Evolutionary conservation across 2,797 vertebrate species (phyloP).

Genomic region (Sebastolobus altivelis): DNA sequence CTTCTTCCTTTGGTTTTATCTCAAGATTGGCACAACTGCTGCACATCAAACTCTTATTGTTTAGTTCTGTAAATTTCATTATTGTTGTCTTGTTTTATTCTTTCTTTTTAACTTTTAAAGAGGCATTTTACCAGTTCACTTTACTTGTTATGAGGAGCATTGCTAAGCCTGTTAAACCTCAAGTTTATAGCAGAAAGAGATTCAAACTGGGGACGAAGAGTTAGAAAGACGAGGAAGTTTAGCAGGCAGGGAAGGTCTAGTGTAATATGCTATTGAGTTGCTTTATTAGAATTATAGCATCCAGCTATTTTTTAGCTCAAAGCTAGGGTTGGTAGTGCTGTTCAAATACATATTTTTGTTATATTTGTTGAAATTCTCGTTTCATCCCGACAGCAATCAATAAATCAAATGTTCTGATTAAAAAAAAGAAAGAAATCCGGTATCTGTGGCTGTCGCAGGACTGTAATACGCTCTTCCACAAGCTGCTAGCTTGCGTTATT

Average conservation of each 20-base stretch:
- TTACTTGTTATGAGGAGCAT: background rate
- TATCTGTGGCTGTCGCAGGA: too few relatives aligned
- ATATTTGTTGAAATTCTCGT: too few relatives aligned
- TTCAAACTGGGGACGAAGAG: background rate
- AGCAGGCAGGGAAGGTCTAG: background rate
- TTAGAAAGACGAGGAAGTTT: background rate
- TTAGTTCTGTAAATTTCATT: background rate
- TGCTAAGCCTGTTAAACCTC: background rate
- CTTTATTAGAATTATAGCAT: background rate
- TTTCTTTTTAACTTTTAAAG: background rate
- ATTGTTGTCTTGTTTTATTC: background rate
- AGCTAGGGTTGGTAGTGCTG: too few relatives aligned
- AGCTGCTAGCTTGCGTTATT: background rate
- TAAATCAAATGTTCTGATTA: too few relatives aligned
- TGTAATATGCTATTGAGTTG: background rate
- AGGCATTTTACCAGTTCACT: background rate
- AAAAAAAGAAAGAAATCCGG: too few relatives aligned
- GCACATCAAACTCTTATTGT: background rate
- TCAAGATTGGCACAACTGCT: background rate
- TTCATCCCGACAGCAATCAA: too few relatives aligned
- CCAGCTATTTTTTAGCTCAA: background rate
- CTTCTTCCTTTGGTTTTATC: background rate
- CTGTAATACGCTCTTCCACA: too few relatives aligned
- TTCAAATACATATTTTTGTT: too few relatives aligned
- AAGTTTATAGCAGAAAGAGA: background rate